Percentiles rank a stretch among this genome's conserved stretches.
Conservation (phyloP, 2,888 invertebrate species). For the Eueremaeus valkanovi region DNA sequence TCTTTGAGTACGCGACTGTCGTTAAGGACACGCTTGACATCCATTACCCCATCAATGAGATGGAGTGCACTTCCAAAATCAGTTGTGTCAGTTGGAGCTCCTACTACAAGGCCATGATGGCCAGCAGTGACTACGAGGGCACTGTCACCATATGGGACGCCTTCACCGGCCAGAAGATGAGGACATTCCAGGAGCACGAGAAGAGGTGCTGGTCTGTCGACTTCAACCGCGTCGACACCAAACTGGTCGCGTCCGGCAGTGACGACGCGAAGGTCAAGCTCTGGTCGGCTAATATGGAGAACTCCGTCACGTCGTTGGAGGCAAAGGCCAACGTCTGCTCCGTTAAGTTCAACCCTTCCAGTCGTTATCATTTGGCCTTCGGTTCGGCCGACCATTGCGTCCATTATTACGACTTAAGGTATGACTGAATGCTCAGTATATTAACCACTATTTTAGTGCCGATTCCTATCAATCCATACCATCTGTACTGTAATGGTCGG, state of each 20-base stretch:
- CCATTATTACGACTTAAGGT: conserved; percentile 87
- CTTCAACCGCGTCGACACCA: conserved; percentile 84
- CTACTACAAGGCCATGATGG: conserved; percentile 79
- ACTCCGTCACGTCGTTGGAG: conserved; percentile 80
- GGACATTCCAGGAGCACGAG: conserved; percentile 70
- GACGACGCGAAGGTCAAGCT: conserved; percentile 90
- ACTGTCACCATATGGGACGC: conserved; percentile 92
- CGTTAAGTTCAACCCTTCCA: conserved; percentile 81
- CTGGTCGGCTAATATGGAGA: conserved; percentile 82
- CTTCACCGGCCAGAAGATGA: conserved; percentile 62
- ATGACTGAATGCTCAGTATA: too few relatives aligned
- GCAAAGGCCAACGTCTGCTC: conserved; percentile 94
- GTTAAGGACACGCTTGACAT: conserved; percentile 80
- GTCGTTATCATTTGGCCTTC: conserved; percentile 82
- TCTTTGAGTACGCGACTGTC: conserved; percentile 79
- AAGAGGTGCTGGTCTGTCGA: conserved; percentile 94
- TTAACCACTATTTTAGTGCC: too few relatives aligned
- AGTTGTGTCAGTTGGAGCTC: conserved; percentile 90
- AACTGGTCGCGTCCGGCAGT: conserved; percentile 82
- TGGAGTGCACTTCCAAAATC: conserved; percentile 86
- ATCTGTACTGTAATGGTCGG: too few relatives aligned
- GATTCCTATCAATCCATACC: too few relatives aligned
- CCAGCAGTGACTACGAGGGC: conserved; percentile 91
- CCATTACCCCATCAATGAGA: conserved; percentile 86
- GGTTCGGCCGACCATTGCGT: conserved; percentile 97